phyloP scores from a whole-genome alignment of 2,113 vertebrate species.

The Aleadryas rufinucha region DNA sequence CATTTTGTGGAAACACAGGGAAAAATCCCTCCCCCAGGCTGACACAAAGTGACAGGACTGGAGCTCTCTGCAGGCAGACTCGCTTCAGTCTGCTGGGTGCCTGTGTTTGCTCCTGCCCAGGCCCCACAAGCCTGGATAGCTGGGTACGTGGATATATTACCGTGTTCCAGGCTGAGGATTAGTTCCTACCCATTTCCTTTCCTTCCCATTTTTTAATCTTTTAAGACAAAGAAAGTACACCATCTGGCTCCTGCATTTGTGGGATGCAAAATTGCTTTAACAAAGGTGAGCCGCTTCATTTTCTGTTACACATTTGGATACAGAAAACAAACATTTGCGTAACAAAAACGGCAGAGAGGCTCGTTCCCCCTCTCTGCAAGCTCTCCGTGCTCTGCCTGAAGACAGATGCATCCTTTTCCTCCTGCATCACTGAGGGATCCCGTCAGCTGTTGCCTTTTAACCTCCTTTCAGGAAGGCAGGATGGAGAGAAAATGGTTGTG shows the following conservation, averaged over 20 bases:
- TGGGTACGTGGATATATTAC: not conserved
- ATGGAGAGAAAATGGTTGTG: not conserved
- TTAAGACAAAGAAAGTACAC: slow-evolving; percentile 55
- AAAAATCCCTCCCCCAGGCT: not conserved
- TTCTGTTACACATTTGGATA: slow-evolving; percentile 30
- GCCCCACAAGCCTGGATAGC: not conserved
- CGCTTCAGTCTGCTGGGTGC: not conserved
- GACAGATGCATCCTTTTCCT: slow-evolving; percentile 13
- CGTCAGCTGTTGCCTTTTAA: not conserved
- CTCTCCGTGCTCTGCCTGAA: not conserved
- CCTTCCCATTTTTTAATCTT: slow-evolving; percentile 54
- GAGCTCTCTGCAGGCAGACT: not conserved
- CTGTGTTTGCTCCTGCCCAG: not conserved
- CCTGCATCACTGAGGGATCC: not conserved
- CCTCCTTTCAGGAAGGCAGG: not conserved
- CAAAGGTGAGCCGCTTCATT: slow-evolving; percentile 68
- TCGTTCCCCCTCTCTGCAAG: not conserved
- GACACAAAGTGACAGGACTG: not conserved
- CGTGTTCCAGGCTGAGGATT: not conserved
- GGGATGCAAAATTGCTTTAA: slow-evolving; percentile 22
- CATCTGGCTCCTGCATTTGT: slow-evolving; percentile 62
- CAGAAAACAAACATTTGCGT: slow-evolving; percentile 26
- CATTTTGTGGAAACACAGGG: not conserved
- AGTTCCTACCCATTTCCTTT: not conserved
- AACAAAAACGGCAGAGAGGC: not conserved